Percentiles rank a stretch among this genome's conserved stretches.
Evolutionary conservation across 2,113 vertebrate species (phyloP).

Genomic region (Larimichthys crocea): DNA sequence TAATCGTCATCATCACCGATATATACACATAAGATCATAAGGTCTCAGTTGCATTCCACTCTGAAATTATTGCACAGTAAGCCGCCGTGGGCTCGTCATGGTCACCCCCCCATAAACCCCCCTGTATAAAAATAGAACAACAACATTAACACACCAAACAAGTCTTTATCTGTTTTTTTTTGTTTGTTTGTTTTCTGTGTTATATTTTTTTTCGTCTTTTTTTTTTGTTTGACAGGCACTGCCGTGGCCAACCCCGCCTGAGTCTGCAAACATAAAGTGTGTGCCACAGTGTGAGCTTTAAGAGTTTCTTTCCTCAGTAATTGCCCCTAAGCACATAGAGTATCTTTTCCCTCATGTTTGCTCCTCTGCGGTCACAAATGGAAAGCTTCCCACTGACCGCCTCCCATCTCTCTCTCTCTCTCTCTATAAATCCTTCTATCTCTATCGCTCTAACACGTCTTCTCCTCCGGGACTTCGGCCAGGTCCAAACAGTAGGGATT

Average conservation of each 20-base stretch:
- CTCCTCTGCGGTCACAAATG: constrained; percentile 56
- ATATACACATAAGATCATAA: constrained; percentile 85
- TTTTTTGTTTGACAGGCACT: constrained; percentile 80
- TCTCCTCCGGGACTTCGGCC: constrained; percentile 67
- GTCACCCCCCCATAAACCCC: constrained; percentile 85
- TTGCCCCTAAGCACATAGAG: constrained; percentile 47
- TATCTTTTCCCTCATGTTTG: constrained; percentile 38
- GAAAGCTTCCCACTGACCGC: constrained; percentile 55
- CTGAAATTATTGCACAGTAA: constrained; percentile 96
- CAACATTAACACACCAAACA: constrained; percentile 89
- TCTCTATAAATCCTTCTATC: constrained; percentile 31
- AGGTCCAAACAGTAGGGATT: constrained; percentile 74
- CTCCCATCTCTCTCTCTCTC: constrained; percentile 32
- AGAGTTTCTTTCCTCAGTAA: constrained; percentile 66
- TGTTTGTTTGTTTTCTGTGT: constrained; percentile 44
- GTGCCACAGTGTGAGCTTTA: constrained; percentile 70
- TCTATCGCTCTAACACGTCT: constrained; percentile 36
- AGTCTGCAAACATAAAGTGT: constrained; percentile 70
- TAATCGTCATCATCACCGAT: constrained; percentile 71
- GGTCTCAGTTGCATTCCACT: constrained; percentile 84
- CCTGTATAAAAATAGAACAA: constrained; percentile 91
- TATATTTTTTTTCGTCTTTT: constrained; percentile 69
- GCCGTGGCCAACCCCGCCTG: constrained; percentile 65
- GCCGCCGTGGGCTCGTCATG: constrained; percentile 89
- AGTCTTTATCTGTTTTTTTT: constrained; percentile 78